phyloP scores from a whole-genome alignment of 2,113 vertebrate genomes.

The Struthio camelus region DNA sequence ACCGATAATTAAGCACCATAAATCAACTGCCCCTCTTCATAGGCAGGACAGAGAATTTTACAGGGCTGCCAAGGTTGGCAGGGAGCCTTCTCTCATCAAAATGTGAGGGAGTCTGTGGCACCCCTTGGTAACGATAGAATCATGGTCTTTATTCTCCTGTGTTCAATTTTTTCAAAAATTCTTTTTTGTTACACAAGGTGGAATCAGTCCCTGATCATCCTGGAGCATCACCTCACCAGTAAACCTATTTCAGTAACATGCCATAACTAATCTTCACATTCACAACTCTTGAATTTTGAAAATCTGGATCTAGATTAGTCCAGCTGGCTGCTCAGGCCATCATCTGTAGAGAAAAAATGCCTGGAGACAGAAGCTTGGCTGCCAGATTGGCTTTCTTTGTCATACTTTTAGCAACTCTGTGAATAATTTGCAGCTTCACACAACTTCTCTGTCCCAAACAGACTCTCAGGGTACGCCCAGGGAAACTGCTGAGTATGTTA shows the following conservation, averaged over 20 bases:
- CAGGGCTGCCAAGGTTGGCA: neutral
- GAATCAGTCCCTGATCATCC: neutral
- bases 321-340: neutral
- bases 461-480: neutral
- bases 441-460: neutral
- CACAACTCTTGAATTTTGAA: neutral
- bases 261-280: neutral
- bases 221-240: neutral
- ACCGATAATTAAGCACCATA: neutral
- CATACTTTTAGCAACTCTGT: neutral
- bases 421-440: neutral
- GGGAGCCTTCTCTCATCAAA: neutral
- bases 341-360: neutral
- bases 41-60: neutral
- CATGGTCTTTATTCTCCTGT: neutral
- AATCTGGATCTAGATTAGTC: neutral
- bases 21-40: neutral
- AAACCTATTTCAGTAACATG: neutral
- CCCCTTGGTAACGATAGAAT: neutral
- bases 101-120: neutral
- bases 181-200: neutral
- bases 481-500: neutral
- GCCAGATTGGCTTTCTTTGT: neutral
- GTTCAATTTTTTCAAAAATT: neutral
- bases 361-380: neutral